phyloP scores from a whole-genome alignment of 2,797 vertebrate species.

The Liparis tanakae region DNA sequence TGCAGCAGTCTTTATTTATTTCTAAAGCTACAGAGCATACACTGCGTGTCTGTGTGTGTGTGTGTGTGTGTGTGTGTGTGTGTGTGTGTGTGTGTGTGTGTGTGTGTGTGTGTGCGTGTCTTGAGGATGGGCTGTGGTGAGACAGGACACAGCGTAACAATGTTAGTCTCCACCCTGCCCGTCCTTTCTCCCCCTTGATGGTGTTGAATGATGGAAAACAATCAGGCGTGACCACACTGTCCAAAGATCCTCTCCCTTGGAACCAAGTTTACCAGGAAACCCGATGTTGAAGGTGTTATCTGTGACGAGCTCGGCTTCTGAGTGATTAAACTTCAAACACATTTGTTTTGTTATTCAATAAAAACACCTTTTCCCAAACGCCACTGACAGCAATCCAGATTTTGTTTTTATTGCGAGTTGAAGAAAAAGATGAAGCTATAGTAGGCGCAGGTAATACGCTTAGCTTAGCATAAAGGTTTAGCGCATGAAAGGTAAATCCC shows the following conservation, averaged over 20 bases:
- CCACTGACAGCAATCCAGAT: too few species aligned
- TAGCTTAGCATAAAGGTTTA: background rate
- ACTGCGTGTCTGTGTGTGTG: background rate
- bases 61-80: constrained; percentile 1
- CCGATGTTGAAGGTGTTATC: background rate
- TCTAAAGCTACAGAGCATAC: background rate
- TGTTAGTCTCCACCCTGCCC: constrained; percentile 27
- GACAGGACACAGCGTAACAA: constrained; percentile 37
- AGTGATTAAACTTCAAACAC: background rate
- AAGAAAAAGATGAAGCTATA: background rate
- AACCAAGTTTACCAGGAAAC: constrained; percentile 10
- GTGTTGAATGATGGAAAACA: constrained; percentile 36
- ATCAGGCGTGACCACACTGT: background rate
- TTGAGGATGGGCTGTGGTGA: constrained; percentile 40
- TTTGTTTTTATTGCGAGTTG: too few species aligned
- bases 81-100: background rate
- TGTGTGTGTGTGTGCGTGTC: background rate
- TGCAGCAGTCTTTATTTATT: background rate
- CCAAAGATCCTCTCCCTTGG: constrained; percentile 24
- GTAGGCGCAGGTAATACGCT: background rate
- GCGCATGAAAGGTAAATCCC: background rate
- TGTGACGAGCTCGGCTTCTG: background rate
- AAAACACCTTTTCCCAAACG: background rate
- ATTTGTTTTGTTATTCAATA: too few species aligned
- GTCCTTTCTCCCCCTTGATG: constrained; percentile 37